A percentile compares a stretch with the other conserved stretches of the same genome.
These are phyloP conservation scores for Megalops atlanticus DNA, from an alignment of 2,113 vertebrate species.

Conservation along the genomic window DNA sequence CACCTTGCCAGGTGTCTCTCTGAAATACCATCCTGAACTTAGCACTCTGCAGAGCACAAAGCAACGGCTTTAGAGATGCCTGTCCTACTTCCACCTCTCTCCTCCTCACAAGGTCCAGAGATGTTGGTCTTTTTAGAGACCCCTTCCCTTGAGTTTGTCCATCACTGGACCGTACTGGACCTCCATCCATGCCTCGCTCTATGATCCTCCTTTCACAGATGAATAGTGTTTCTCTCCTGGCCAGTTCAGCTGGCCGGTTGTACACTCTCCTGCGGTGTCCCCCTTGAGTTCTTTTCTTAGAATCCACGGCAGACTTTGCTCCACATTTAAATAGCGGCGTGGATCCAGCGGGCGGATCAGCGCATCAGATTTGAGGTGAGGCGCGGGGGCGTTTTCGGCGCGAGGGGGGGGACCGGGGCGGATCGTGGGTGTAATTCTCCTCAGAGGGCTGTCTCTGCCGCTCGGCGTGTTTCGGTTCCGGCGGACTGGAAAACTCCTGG, in stretches of 20 bases:
- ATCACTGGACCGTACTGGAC: neutral
- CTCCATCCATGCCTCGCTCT: neutral
- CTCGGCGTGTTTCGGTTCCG: neutral
- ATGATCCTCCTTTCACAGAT: neutral
- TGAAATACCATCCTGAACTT: neutral
- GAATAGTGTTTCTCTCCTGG: neutral
- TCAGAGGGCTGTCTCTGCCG: neutral
- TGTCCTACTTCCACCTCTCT: neutral
- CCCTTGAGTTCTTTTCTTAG: neutral
- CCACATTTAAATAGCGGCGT: neutral
- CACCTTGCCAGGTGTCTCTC: neutral
- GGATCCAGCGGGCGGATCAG: neutral
- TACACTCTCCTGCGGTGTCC: no score
- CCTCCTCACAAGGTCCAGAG: neutral
- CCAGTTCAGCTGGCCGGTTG: neutral
- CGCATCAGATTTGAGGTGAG: neutral
- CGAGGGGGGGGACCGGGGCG: neutral
- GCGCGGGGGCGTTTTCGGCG: neutral
- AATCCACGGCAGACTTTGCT: slow-evolving; percentile 8
- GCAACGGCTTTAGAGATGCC: neutral
- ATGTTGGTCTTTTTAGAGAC: neutral
- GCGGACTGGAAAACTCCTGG: neutral
- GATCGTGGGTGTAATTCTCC: slow-evolving; percentile 6
- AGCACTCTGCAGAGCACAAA: neutral
- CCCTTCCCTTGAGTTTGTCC: neutral